Evolutionary conservation across 2,888 invertebrate genomes (phyloP), one percentile per base, ranked within the genome.

Genomic region (Latheticus oryzae): DNA sequence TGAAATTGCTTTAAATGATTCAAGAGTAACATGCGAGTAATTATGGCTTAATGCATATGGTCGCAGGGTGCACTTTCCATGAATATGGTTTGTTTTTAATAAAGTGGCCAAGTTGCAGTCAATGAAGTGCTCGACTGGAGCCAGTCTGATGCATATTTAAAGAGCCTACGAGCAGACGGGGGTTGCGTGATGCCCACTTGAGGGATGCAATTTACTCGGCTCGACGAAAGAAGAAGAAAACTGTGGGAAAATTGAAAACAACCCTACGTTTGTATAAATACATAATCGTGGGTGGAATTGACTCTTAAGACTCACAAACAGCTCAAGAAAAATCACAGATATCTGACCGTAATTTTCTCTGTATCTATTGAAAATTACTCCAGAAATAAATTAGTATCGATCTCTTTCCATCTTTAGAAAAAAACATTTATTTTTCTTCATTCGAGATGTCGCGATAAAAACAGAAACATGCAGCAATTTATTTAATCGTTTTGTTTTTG

Each of bases 201-300:
- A 61, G 64, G 64, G 67, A 67, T 65, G 70, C 64, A 68, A 68
- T 70, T 66, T 63, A 57, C 12, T 62, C 52, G 60, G 62, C 62
- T 58, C 56, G 58, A 59, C 58, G 62, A 48, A 48, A 50, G 62
- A 57, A 55, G 54, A 65, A 65, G 64, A 63, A 65, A 69, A 67
- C 65, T 69, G 68, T 69, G 65, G 62, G 64, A 67, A 68, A 70
- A 69, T 70, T 70, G 70, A 65, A 68, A 68, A 68, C 65, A 67
- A 64, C 63, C 63, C 64, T 62, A 67, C 64, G 65, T 64, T 53
- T 47, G 40, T 43, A 65, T 68, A 66, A 66, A 70, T 67, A 64
- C 55, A 60, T 66, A 63, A 65, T 66, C 56, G 51, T 21, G 47
- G 30, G 26, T 21, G n/a, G 37, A 48, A 55, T 55, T 55, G 40